Evolutionary conservation across 2,888 invertebrate genomes (phyloP).

Genomic region (Itoplectis maculator): DNA sequence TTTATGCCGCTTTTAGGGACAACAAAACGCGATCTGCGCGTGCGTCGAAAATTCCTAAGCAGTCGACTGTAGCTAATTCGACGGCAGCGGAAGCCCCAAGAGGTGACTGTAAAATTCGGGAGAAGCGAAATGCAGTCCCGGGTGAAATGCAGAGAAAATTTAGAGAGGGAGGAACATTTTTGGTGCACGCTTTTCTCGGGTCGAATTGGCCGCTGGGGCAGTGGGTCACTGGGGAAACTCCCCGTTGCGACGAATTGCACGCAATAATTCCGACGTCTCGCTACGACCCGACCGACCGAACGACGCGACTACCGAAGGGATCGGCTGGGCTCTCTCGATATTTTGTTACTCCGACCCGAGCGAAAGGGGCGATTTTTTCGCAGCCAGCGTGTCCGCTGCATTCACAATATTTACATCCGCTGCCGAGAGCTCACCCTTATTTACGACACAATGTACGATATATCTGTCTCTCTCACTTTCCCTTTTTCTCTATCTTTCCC

Average conservation of each 20-base stretch:
- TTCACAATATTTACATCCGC: constrained; percentile 74
- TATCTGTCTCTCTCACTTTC: too few relatives aligned
- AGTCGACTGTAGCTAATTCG: constrained; percentile 35
- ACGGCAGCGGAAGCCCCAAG: constrained; percentile 13
- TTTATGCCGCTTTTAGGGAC: not conserved
- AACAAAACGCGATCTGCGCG: not conserved
- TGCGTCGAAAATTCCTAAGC: constrained; percentile 16
- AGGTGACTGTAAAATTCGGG: constrained; percentile 50
- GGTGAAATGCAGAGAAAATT: constrained; percentile 29
- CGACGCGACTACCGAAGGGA: constrained; percentile 11
- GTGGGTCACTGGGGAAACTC: constrained; percentile 73
- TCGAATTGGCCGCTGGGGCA: constrained; percentile 67
- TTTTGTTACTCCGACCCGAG: constrained; percentile 22
- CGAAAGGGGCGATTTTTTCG: constrained; percentile 46
- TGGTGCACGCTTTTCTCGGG: constrained; percentile 20
- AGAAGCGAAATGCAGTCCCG: too few relatives aligned
- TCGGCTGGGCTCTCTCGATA: constrained; percentile 11
- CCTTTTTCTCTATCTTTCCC: too few relatives aligned
- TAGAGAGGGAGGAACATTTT: constrained; percentile 6
- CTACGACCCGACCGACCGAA: too few relatives aligned
- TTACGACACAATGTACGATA: constrained; percentile 18
- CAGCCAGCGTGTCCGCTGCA: not conserved
- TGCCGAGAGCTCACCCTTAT: constrained; percentile 18
- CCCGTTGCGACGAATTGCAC: constrained; percentile 74
- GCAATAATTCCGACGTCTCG: constrained; percentile 73